phyloP scores from a whole-genome alignment of 2,797 vertebrate species.

The Sebastes trivittatus region DNA sequence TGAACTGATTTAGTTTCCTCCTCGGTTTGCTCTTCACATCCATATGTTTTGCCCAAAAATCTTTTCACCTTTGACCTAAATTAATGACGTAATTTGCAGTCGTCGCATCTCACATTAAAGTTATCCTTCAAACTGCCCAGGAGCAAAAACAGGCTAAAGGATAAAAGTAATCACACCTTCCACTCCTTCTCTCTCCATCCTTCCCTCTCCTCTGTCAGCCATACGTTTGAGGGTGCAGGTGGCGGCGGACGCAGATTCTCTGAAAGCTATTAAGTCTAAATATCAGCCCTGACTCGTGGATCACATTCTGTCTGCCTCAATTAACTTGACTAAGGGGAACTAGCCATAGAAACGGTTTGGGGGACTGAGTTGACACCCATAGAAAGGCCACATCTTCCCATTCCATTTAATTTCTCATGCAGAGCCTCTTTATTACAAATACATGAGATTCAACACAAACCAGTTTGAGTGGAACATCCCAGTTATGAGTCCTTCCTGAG shows the following conservation, averaged over 20 bases:
- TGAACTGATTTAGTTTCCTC: slow-evolving; percentile 11
- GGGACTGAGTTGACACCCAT: slow-evolving; percentile 8
- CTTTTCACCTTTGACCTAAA: not conserved
- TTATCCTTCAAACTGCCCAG: not conserved
- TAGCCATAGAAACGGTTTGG: slow-evolving; percentile 24
- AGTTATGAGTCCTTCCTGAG: not conserved
- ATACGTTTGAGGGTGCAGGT: slow-evolving; percentile 64
- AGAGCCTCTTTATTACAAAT: slow-evolving; percentile 1
- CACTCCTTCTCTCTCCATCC: not conserved
- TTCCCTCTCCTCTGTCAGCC: slow-evolving; percentile 1
- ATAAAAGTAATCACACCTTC: not conserved
- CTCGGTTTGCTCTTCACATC: not conserved
- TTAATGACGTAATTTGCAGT: not conserved
- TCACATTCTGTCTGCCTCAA: slow-evolving; percentile 73
- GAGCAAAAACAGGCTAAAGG: not conserved
- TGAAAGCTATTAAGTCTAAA: slow-evolving; percentile 79
- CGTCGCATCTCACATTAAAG: not conserved
- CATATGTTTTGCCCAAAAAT: not conserved
- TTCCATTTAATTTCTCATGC: not conserved
- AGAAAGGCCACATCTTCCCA: slow-evolving; percentile 4
- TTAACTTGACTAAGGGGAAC: slow-evolving; percentile 64
- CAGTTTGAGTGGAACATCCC: slow-evolving; percentile 14
- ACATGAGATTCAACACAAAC: slow-evolving; percentile 7
- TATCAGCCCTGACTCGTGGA: slow-evolving; percentile 68
- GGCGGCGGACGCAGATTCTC: slow-evolving; percentile 63